Conservation (phyloP, 2,113 vertebrate genomes). For the Oryzias curvinotus region DNA sequence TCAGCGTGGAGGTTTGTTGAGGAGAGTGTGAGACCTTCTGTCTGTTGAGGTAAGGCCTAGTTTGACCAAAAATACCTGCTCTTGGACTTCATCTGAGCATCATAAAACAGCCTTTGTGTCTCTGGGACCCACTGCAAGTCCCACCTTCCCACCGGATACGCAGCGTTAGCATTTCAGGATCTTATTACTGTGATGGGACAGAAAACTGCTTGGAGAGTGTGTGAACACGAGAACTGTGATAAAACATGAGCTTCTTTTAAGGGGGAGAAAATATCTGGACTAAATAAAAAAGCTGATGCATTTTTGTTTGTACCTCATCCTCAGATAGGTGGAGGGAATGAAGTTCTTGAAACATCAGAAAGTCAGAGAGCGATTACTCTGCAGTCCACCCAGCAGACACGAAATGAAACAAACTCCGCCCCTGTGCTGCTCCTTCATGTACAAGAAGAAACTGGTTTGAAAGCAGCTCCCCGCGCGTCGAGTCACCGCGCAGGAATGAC, state of each 20-base stretch:
- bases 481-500: conserved; percentile 49
- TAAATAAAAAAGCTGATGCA: background rate
- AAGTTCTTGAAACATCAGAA: conserved; percentile 10
- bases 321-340: conserved; percentile 11
- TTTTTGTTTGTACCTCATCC: conserved; percentile 8
- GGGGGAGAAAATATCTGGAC: background rate
- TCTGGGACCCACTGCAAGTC: conserved; percentile 18
- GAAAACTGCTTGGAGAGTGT: background rate
- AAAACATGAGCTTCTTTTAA: too few species aligned
- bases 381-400: conserved; percentile 3
- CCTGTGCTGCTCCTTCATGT: conserved; percentile 23
- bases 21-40: conserved; percentile 28
- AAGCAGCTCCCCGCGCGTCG: conserved; percentile 3
- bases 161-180: conserved; percentile 24
- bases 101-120: conserved; percentile 60
- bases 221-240: too few species aligned
- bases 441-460: conserved; percentile 26
- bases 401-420: conserved; percentile 29
- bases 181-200: conserved; percentile 13
- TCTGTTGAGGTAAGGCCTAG: conserved; percentile 9
- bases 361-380: conserved; percentile 9
- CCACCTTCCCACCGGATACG: conserved; percentile 17
- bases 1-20: conserved; percentile 20
- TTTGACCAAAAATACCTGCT: conserved; percentile 56
- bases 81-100: conserved; percentile 42